Base-by-base conservation (phyloP, 1,140 invertebrate species). In the Drosophila setifemur region DNA sequence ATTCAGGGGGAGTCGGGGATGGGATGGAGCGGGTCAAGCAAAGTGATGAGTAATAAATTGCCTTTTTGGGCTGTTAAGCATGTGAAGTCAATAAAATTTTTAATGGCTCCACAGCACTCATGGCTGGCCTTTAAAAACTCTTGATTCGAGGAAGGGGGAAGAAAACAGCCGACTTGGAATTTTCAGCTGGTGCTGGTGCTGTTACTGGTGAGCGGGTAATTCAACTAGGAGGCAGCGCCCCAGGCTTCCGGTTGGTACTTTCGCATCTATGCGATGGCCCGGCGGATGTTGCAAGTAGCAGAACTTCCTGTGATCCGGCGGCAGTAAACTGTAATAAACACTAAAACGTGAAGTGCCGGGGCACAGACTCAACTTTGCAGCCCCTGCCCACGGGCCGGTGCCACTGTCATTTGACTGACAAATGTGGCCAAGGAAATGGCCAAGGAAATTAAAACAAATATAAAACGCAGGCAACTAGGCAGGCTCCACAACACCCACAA, bases 381-480 rank as follows among this genome's bases (percentile, higher is more conserved):
- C n/a, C n/a, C 54, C 19, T 52, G 60, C 35, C 49, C 18, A n/a
- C n/a, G n/a, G n/a, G n/a, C 11, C 21, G 37, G 18, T 37, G 23
- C 31, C 39, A 18, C 19, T 44, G 42, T 58, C 70, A 71, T 79
- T 83, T 85, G 60, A 86, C 79, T 86, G 81, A 81, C 79, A 86
- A 86, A 86, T 81, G 81, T 73, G 72, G 79, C 66, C 44, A 53
- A 58, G 75, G 81, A 85, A 83, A 86, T 83, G 71, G 69, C 75
- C 79, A 79, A 86, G 79, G 79, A 83, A 83, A 83, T 83, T 83
- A 83, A 83, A 83, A 83, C 79, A 83, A 83, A 83, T 86, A 83
- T 83, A 79, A 79, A 83, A 85, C 64, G 74, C 52, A 37, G 57
- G 70, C 70, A 85, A 66, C 78, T 63, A 78, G 63, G 54, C 39